Evolutionary conservation across 2,888 invertebrate species (phyloP), one percentile per base, ranked within the genome.

Genomic region (Lasiommata megera): DNA sequence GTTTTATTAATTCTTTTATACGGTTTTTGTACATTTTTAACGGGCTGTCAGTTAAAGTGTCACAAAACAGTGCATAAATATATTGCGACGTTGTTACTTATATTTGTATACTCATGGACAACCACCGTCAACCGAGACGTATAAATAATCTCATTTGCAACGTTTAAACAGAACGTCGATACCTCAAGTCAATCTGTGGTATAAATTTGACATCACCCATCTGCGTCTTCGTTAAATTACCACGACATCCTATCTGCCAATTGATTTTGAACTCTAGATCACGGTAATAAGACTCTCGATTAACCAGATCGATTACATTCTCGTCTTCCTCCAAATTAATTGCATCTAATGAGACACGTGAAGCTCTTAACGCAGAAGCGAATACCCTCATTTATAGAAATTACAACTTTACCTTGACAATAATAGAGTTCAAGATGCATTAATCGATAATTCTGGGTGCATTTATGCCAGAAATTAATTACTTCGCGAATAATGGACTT

Each of bases 261-360:
- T 1, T 18, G 17, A 67, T 56, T 56, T 54, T 64, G 40, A 57
- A 58, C 65, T 54, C 60, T 59, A 58, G 38, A 17, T 14, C 38
- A 2, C 36, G 16, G 59, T 47, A 17, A 61, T 59, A 67, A 63
- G 58, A 60, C 51, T 56, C 48, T 57, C 56, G 51, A 63, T 62
- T 48, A 44, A 36, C 43, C 47, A 52, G 48, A 52, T 56, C 66
- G 66, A 66, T 68, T 63, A 64, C 63, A 58, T 58, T 60, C 63
- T 60, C 68, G 68, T 67, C 58, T 65, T 58, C 66, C 73, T 71
- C 70, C 76, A 78, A 81, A 80, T 79, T 81, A 81, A 84, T 82
- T 77, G 77, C 71, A 67, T 77, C 76, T 82, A 82, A 84, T 81
- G 80, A 80, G 79, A 79, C 77, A 78, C 70, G 67, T 72, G 74